Evolutionary conservation across 2,888 invertebrate genomes (phyloP).

Genomic region (Eupsilia transversa): DNA sequence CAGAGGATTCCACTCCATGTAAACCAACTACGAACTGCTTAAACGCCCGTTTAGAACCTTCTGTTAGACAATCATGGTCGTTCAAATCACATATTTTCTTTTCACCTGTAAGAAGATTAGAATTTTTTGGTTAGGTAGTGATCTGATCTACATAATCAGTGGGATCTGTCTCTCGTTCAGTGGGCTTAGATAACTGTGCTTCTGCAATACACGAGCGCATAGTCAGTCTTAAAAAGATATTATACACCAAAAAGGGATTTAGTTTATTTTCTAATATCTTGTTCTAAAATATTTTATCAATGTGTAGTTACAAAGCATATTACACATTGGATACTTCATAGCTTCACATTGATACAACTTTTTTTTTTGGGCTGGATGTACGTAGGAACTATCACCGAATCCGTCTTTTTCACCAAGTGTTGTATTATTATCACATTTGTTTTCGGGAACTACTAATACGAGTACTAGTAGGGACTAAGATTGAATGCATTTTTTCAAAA

Average conservation of each 20-base stretch:
- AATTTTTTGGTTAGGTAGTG: too few species aligned
- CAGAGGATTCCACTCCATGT: conserved; percentile 10
- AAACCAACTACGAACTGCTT: conserved; percentile 2
- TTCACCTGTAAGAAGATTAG: conserved; percentile 4
- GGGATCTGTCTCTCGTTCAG: neutral
- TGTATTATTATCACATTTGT: neutral
- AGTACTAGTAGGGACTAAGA: too few species aligned
- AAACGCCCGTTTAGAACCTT: neutral
- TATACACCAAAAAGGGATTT: too few species aligned
- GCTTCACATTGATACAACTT: too few species aligned
- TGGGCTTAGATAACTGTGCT: neutral
- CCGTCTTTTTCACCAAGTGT: neutral
- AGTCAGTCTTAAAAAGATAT: too few species aligned
- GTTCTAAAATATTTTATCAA: too few species aligned
- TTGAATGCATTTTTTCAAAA: neutral
- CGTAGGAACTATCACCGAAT: neutral
- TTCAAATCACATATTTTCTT: neutral
- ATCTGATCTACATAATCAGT: too few species aligned
- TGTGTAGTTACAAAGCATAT: too few species aligned
- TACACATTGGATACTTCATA: too few species aligned
- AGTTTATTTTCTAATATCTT: too few species aligned
- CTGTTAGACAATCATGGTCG: conserved; percentile 13
- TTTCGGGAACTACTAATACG: neutral
- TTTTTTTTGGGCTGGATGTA: too few species aligned
- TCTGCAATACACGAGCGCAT: too few species aligned